Evolutionary conservation across 1,140 invertebrate species (phyloP).

Genomic region (Cheumatopsyche charites): DNA sequence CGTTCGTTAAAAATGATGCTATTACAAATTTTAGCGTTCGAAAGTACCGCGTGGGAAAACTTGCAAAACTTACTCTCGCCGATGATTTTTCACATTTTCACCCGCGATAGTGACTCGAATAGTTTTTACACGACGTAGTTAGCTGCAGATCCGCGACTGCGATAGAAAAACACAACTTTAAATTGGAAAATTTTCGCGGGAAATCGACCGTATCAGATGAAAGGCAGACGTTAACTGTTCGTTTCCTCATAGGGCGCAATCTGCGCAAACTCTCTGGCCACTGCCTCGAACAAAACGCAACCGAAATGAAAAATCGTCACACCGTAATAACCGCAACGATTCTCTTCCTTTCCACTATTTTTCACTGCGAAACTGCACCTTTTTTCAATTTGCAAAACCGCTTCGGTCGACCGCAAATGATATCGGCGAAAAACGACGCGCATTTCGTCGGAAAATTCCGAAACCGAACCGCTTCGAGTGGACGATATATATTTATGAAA

Average conservation of each 20-base stretch:
- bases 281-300: background rate
- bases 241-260: constrained; percentile 20
- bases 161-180: background rate
- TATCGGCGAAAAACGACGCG: too few species aligned
- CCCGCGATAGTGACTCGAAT: too few species aligned
- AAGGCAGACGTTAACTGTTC: constrained; percentile 19
- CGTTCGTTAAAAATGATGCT: too few species aligned
- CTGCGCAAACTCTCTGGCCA: constrained; percentile 12
- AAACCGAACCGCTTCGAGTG: too few species aligned
- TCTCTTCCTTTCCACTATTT: background rate
- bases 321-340: constrained; percentile 1
- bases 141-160: background rate
- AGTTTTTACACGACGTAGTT: background rate
- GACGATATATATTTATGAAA: too few species aligned
- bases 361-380: background rate
- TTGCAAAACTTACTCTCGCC: too few species aligned
- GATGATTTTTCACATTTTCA: background rate
- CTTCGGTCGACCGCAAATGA: too few species aligned
- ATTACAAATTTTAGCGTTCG: too few species aligned
- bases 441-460: too few species aligned
- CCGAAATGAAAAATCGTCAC: constrained; percentile 12
- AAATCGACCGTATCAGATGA: constrained; percentile 26
- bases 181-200: background rate
- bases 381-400: too few species aligned
- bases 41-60: too few species aligned